A percentile compares a stretch with the other conserved stretches of the same genome.
phyloP scores from a whole-genome alignment of 2,888 invertebrate species.

The Tholera decimalis region DNA sequence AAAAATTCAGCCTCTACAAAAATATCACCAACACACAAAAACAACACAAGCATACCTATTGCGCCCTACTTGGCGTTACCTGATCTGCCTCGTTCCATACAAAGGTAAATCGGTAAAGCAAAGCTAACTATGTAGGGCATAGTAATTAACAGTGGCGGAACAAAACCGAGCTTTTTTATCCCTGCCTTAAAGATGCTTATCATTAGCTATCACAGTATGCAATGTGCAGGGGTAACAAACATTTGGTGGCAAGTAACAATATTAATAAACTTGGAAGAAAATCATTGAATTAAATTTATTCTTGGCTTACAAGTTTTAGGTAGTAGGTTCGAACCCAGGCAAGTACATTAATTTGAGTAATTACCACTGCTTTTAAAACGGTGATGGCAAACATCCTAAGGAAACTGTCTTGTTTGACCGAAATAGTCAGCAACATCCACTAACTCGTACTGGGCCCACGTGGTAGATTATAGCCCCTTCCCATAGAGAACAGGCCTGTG shows the following conservation, averaged over 20 bases:
- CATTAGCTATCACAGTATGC: constrained; percentile 32
- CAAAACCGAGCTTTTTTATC: constrained; percentile 39
- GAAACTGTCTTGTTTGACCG: too few relatives aligned
- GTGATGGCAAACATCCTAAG: too few relatives aligned
- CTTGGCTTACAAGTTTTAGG: too few relatives aligned
- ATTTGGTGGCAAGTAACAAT: neutral
- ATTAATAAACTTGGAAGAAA: neutral
- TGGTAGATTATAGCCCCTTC: too few relatives aligned
- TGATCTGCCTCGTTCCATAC: neutral
- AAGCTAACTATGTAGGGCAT: constrained; percentile 38
- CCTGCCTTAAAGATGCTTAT: constrained; percentile 48
- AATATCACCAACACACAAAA: neutral
- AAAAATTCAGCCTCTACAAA: neutral
- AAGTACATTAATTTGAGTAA: too few relatives aligned
- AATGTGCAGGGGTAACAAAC: constrained; percentile 44
- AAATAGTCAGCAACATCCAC: too few relatives aligned
- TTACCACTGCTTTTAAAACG: too few relatives aligned
- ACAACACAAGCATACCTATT: neutral
- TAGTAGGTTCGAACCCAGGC: too few relatives aligned
- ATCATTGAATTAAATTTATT: neutral
- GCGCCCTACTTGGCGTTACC: neutral
- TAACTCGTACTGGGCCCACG: too few relatives aligned
- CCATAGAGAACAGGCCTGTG: too few relatives aligned
- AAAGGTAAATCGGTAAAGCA: constrained; percentile 12
- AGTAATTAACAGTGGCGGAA: constrained; percentile 45